Evolutionary conservation across 2,888 invertebrate genomes (phyloP), one percentile per base, ranked within the genome.

Genomic region (Plebejus anna): DNA sequence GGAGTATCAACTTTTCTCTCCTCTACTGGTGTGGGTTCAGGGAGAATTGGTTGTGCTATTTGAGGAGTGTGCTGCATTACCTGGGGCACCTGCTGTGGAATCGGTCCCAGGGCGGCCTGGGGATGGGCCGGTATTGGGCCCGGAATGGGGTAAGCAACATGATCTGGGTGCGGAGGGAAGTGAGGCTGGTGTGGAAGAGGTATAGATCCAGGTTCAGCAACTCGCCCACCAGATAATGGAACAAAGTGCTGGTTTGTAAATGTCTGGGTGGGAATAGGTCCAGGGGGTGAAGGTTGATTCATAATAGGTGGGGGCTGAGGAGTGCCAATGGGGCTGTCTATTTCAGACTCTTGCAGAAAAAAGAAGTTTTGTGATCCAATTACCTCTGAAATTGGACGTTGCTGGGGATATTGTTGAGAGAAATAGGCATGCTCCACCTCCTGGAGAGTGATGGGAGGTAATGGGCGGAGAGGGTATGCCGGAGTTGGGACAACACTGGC

Each of bases 341-440:
- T 94, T 90, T 98, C 98, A 36, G 98, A 98, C 85, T 98, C 98
- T 94, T 98, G 98, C 77, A 98, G 94, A 88, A 97, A 97, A 88
- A 95, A 96, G 89, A 97, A 97, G 86, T 96, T 97, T 78, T 96
- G 96, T 7, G 95, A 95, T 47, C 97, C 97, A 81, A 97, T 95
- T 51, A 97, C 96, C 84, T 97, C 97, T 13, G 96, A 95, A 79
- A 97, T 95, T 4, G 97, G 97, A 80, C 94, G 85, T 84, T 94
- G 95, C 76, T 94, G 92, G 7, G 94, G 93, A 81, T 95, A 94
- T 81, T 95, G 95, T 77, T 94, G 94, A 6, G 95, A 92, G 81
- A 95, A 95, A 82, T 95, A 95, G n/a, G 94, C 95, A 82, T 95
- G 95, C 81, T 95, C 95, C 7, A 95, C 95, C 79, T 95, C 95